A percentile compares a stretch with the other conserved stretches of the same genome.
phyloP scores from a whole-genome alignment of 2,113 vertebrate species.

The Calonectris borealis region DNA sequence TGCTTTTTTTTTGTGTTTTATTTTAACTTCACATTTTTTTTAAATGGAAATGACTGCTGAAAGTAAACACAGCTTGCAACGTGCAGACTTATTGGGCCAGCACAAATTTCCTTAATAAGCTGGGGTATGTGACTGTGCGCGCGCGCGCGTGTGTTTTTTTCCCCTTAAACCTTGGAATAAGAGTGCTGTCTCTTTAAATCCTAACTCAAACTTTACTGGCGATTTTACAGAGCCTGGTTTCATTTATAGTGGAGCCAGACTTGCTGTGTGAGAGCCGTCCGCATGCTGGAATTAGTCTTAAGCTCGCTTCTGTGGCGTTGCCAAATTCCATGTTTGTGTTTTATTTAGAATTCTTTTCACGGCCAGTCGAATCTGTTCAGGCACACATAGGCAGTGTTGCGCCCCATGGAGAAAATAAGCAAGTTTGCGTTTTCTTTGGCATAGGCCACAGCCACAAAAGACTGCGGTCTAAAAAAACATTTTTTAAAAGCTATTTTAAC shows the following conservation, averaged over 20 bases:
- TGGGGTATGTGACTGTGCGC: neutral
- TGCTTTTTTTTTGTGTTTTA: neutral
- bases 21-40: neutral
- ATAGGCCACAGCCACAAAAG: constrained; percentile 82
- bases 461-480: constrained; percentile 81
- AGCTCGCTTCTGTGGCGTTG: constrained; percentile 85
- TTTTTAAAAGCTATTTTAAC: constrained; percentile 86
- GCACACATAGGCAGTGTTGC: constrained; percentile 82
- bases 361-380: constrained; percentile 84
- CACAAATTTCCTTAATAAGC: constrained; percentile 55
- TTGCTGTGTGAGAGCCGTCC: constrained; percentile 85
- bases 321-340: constrained; percentile 89
- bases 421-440: constrained; percentile 85
- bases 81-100: constrained; percentile 65
- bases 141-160: neutral
- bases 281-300: constrained; percentile 87
- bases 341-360: constrained; percentile 90
- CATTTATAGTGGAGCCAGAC: constrained; percentile 92
- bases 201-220: constrained; percentile 83
- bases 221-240: constrained; percentile 91
- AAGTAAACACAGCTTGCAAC: constrained; percentile 66
- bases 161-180: constrained; percentile 43
- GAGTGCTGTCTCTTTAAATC: constrained; percentile 82
- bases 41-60: constrained; percentile 56
- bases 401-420: constrained; percentile 85